Percentiles rank a stretch among this genome's conserved stretches.
These are phyloP conservation scores for Marcusenius ussheri DNA, from an alignment of 2,113 vertebrate species.

Conservation along the genomic window DNA sequence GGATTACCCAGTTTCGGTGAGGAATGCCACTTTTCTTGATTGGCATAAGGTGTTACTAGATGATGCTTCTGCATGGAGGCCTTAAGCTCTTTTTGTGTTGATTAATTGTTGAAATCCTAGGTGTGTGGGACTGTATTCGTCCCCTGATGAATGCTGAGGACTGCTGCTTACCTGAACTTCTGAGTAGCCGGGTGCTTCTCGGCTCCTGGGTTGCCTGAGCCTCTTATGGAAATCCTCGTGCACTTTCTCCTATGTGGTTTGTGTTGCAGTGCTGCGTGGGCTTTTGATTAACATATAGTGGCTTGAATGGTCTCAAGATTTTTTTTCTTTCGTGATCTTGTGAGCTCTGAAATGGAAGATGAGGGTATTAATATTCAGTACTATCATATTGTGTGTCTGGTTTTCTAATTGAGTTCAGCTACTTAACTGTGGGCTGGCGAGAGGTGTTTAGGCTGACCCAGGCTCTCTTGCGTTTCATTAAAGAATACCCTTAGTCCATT, in stretches of 20 bases:
- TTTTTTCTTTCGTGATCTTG: background rate
- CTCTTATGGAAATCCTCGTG: background rate
- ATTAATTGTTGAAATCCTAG: background rate
- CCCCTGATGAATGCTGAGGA: background rate
- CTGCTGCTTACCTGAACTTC: background rate
- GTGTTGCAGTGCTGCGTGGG: background rate
- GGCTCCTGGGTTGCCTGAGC: background rate
- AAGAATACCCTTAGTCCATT: background rate
- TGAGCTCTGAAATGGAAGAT: background rate
- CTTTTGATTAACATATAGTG: background rate
- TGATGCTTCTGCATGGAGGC: background rate
- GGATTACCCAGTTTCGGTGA: conserved; percentile 53
- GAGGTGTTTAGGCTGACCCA: background rate
- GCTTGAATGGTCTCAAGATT: background rate
- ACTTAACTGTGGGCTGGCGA: background rate
- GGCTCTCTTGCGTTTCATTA: background rate
- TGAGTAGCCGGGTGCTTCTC: background rate
- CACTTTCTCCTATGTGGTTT: background rate
- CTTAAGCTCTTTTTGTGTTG: background rate
- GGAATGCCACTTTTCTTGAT: background rate
- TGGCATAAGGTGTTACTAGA: background rate
- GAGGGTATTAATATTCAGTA: background rate
- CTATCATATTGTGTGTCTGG: background rate
- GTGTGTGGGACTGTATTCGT: background rate
- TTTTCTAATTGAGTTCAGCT: background rate